phyloP scores from a whole-genome alignment of 2,113 vertebrate genomes.

The Pteropus alecto region DNA sequence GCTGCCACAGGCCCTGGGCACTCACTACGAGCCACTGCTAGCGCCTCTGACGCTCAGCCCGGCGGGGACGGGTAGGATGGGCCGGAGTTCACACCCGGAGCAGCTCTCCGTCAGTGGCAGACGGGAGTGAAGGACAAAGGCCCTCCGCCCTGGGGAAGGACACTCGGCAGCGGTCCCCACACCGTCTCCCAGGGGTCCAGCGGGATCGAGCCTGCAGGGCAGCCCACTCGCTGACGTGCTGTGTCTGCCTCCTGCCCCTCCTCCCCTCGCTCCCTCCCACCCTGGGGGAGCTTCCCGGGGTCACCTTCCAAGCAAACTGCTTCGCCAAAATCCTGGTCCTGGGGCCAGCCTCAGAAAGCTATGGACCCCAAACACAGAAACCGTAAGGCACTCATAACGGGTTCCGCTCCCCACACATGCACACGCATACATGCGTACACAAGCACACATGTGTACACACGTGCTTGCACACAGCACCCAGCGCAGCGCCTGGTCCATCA shows the following conservation, averaged over 20 bases:
- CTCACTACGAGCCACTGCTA: background rate
- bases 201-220: background rate
- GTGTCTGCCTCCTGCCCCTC: background rate
- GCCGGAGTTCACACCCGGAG: background rate
- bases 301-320: background rate
- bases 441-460: background rate
- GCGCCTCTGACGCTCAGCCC: no score
- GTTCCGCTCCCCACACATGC: rapidly evolving
- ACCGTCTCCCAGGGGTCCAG: background rate
- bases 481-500: background rate
- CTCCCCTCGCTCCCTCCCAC: background rate
- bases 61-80: background rate
- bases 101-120: background rate
- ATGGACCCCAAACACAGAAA: background rate
- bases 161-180: rapidly evolving
- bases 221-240: rapidly evolving
- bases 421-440: background rate
- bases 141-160: background rate
- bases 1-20: background rate
- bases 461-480: rapidly evolving
- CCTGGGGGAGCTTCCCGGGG: background rate
- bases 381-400: background rate
- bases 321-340: background rate
- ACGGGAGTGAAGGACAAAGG: background rate
- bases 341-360: background rate